A percentile compares a stretch with the other conserved stretches of the same genome.
These are phyloP conservation scores for Epinotia bilunana DNA, from an alignment of 2,888 invertebrate genomes.

Conservation along the genomic window DNA sequence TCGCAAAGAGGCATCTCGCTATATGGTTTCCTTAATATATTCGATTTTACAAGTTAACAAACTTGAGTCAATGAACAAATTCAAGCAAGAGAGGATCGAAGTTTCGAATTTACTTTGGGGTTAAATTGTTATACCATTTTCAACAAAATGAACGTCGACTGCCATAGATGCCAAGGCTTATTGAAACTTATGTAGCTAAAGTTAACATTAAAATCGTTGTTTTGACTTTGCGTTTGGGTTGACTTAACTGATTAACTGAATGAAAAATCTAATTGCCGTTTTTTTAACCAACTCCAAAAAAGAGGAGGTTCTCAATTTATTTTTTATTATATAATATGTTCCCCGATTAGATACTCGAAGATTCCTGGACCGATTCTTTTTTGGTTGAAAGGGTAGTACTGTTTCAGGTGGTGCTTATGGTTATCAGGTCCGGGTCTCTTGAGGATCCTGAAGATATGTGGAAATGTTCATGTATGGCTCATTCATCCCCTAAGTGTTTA, in stretches of 20 bases:
- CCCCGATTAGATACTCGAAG: no score
- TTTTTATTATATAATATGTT: no score
- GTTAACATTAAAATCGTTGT: conserved; percentile 28
- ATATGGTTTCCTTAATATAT: conserved; percentile 22
- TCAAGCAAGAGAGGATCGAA: conserved; percentile 16
- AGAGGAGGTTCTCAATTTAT: no score
- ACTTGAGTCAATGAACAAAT: conserved; percentile 27
- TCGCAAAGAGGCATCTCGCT: neutral
- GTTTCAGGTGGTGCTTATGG: no score
- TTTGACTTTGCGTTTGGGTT: neutral
- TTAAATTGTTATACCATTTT: conserved; percentile 8
- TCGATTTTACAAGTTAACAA: conserved; percentile 18
- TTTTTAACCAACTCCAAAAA: no score
- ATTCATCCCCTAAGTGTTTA: no score
- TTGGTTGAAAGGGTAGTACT: no score
- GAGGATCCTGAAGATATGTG: no score
- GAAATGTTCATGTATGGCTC: no score
- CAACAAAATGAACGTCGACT: conserved; percentile 25
- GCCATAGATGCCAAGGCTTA: conserved; percentile 29
- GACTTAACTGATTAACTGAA: neutral
- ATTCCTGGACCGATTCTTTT: no score
- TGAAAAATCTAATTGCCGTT: neutral
- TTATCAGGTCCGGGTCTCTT: no score
- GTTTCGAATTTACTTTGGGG: conserved; percentile 9
- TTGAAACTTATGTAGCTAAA: conserved; percentile 29